Percentiles rank a stretch among this genome's conserved stretches.
Evolutionary conservation across 2,888 invertebrate species (phyloP).

Genomic region (Autographa pulchrina): DNA sequence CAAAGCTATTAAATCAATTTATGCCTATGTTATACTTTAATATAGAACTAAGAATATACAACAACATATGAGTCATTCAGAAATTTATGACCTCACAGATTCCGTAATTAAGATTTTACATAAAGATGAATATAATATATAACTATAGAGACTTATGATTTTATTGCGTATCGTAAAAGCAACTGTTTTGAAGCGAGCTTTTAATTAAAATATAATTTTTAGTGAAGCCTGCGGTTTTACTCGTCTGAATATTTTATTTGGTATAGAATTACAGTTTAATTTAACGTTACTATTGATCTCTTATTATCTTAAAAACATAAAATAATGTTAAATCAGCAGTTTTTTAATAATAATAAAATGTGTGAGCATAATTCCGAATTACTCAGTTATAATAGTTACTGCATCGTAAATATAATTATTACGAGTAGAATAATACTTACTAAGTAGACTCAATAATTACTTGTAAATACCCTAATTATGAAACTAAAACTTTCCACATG

Average conservation of each 20-base stretch:
- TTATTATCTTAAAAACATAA: too few species aligned
- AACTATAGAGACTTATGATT: conserved; percentile 33
- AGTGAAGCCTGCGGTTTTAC: background rate
- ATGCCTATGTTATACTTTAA: background rate
- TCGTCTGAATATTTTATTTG: background rate
- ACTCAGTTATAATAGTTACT: too few species aligned
- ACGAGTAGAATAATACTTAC: background rate
- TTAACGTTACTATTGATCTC: too few species aligned
- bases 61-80: conserved; percentile 17
- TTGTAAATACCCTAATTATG: background rate
- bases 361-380: background rate
- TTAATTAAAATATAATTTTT: conserved; percentile 20
- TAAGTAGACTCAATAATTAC: background rate
- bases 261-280: too few species aligned
- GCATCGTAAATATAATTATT: too few species aligned
- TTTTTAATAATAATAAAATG: background rate
- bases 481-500: background rate
- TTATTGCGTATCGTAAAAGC: conserved; percentile 38
- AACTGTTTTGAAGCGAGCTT: conserved; percentile 21
- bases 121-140: conserved; percentile 12
- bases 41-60: background rate
- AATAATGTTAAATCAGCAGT: background rate
- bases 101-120: conserved; percentile 33
- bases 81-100: conserved; percentile 35
- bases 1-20: too few species aligned